These are phyloP conservation scores for Vipera ursinii DNA, from an alignment of 2,797 vertebrate species.

Conservation along the genomic window DNA sequence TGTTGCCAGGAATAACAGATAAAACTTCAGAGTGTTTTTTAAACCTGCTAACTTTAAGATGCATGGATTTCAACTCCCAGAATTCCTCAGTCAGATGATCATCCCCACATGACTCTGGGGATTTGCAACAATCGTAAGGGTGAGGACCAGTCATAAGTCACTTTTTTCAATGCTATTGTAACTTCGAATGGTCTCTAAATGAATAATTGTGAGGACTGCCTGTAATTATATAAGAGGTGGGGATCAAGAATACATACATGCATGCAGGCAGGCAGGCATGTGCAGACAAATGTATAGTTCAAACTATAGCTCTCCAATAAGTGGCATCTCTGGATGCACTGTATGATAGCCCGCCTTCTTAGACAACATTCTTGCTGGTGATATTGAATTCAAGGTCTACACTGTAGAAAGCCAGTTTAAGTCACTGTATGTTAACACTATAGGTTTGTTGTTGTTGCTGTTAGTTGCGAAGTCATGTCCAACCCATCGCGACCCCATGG, in stretches of 20 bases:
- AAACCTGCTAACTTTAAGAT: neutral
- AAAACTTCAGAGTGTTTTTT: neutral
- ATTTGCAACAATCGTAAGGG: too few relatives aligned
- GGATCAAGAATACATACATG: neutral
- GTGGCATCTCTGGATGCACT: neutral
- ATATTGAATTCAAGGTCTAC: neutral
- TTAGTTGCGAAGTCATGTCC: too few relatives aligned
- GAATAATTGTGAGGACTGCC: too few relatives aligned
- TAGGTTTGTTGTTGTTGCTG: neutral
- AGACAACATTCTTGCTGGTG: neutral
- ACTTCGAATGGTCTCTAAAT: too few relatives aligned
- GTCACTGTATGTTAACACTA: neutral
- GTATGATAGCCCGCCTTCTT: neutral
- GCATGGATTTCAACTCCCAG: neutral
- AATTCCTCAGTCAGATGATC: neutral
- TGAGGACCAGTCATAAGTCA: too few relatives aligned
- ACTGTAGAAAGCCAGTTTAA: neutral
- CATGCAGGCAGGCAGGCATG: neutral
- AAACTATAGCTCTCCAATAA: neutral
- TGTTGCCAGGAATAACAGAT: conserved; percentile 9
- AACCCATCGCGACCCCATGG: too few relatives aligned
- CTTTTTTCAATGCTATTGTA: too few relatives aligned
- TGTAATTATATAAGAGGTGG: neutral
- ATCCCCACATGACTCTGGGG: too few relatives aligned
- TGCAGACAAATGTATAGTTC: neutral